Conservation (phyloP, 2,113 vertebrate species). For the Amphiprion ocellaris region DNA sequence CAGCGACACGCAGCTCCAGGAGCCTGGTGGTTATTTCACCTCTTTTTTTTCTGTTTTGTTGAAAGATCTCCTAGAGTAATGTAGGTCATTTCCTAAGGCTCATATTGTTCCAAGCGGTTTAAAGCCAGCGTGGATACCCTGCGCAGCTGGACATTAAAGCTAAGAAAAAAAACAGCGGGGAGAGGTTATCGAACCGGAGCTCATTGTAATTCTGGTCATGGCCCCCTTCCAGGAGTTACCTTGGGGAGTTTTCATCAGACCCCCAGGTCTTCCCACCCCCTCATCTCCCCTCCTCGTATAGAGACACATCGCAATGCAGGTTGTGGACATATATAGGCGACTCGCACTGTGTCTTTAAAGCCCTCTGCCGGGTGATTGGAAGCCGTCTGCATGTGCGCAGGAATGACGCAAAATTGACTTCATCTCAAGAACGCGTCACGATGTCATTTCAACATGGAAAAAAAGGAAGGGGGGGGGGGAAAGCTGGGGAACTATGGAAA, state of each 20-base stretch:
- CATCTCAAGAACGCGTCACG: conserved; percentile 83
- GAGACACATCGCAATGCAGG: conserved; percentile 79
- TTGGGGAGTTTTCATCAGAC: conserved; percentile 66
- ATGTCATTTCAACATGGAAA: conserved; percentile 73
- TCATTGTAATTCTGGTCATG: conserved; percentile 67
- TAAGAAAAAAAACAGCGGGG: conserved; percentile 7
- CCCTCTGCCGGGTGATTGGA: conserved; percentile 72
- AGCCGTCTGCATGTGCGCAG: conserved; percentile 85
- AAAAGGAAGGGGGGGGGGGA: conserved; percentile 36
- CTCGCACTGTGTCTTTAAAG: conserved; percentile 82
- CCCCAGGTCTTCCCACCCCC: conserved; percentile 58
- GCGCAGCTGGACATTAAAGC: conserved; percentile 7
- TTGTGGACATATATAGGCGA: conserved; percentile 50
- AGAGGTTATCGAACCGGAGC: conserved; percentile 15
- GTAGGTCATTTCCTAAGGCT: background rate
- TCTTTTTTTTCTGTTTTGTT: background rate
- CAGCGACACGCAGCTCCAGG: conserved; percentile 25
- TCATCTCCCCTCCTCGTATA: conserved; percentile 34
- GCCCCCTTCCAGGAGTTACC: conserved; percentile 65
- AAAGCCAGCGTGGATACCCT: background rate
- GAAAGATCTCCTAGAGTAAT: background rate
- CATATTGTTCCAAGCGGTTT: background rate
- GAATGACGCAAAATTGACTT: conserved; percentile 87
- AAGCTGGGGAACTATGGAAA: conserved; percentile 26
- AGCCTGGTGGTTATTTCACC: background rate